Evolutionary conservation across 2,888 invertebrate genomes (phyloP), one percentile per base, ranked within the genome.

Genomic region (Ornithoptera alexandrae): DNA sequence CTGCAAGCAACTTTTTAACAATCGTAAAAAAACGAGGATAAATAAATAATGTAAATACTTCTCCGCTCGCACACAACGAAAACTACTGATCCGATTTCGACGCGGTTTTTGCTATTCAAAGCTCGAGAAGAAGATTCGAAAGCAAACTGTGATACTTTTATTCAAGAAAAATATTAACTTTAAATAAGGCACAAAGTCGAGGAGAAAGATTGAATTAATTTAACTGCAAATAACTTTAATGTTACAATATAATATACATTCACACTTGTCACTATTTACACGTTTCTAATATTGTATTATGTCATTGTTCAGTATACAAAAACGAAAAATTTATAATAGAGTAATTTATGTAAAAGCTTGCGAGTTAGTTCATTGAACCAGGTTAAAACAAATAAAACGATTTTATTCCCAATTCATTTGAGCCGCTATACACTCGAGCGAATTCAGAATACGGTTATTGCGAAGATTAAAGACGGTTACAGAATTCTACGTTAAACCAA

Each of bases 321-420:
- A 53, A 53, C 6, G 6, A 53, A 12, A n/a, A 4, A 18, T 18
- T n/a, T 18, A n/a, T 53, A n/a, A 53, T 53, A 4, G 18, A 46
- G 12, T 46, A 46, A 46, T 46, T 15, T 53, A 5, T 53, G 6
- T 53, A n/a, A 53, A 53, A 53, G 53, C 53, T 53, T n/a, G 18
- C 53, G 53, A 53, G 7, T 53, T 53, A 53, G 53, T n/a, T 53
- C 5, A 92, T 92, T 90, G 91, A 91, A 92, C 90, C 87, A 89
- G 91, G 84, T 81, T 88, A 84, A 86, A 86, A 88, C 90, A 90
- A 90, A 89, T 53, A 69, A 65, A 92, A 91, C 53, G 91, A 91
- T 88, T 90, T 89, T 90, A 86, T 87, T 88, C 86, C 88, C 81
- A 88, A 88, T 88, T 88, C 85, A 86, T 84, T 82, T 80, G 77